phyloP scores from a whole-genome alignment of 2,888 invertebrate species.

The Cheiracanthium punctorium region DNA sequence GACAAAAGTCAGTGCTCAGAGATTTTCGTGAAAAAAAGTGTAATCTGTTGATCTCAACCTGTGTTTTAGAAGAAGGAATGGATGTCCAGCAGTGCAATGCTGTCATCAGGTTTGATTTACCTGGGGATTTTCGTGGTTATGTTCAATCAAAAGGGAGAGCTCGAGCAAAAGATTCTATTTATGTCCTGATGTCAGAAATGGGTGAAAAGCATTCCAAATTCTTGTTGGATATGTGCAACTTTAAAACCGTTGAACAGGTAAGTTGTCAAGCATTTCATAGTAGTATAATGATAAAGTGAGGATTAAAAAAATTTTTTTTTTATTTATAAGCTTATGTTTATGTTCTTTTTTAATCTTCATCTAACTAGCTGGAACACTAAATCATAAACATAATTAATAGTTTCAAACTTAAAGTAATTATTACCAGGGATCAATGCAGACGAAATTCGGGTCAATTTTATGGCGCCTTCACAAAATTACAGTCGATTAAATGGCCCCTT shows the following conservation, averaged over 20 bases:
- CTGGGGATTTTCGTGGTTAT: constrained; percentile 83
- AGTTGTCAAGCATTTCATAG: neutral
- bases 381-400: too few relatives aligned
- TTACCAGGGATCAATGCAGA: too few relatives aligned
- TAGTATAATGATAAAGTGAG: too few relatives aligned
- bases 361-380: too few relatives aligned
- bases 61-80: constrained; percentile 91
- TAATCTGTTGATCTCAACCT: constrained; percentile 89
- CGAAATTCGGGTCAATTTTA: too few relatives aligned
- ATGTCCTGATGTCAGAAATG: constrained; percentile 83
- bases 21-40: constrained; percentile 92
- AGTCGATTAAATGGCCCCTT: too few relatives aligned
- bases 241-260: constrained; percentile 87
- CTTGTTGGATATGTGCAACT: constrained; percentile 83
- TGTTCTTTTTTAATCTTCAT: too few relatives aligned
- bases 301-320: too few relatives aligned
- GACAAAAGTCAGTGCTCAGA: constrained; percentile 33
- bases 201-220: constrained; percentile 79
- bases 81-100: constrained; percentile 95
- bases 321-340: too few relatives aligned
- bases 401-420: too few relatives aligned
- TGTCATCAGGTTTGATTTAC: constrained; percentile 88
- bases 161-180: constrained; percentile 85
- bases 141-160: constrained; percentile 92
- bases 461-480: too few relatives aligned